These are phyloP conservation scores for Rhinichthys osculus DNA, from an alignment of 2,797 vertebrate genomes.

Conservation along the genomic window DNA sequence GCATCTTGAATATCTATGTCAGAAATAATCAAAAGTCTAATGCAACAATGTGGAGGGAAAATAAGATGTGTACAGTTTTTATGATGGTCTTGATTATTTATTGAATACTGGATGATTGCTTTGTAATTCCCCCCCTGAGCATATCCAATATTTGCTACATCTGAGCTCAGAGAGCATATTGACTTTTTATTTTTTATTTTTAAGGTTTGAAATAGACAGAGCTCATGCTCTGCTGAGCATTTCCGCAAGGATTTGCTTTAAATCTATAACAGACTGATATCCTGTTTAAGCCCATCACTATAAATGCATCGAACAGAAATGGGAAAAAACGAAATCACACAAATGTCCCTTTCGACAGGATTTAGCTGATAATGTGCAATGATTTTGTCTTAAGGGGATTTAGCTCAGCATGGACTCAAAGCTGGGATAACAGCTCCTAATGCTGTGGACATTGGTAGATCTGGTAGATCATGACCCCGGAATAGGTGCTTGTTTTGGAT, in stretches of 20 bases:
- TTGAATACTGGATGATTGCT: conserved; percentile 1
- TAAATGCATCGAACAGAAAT: conserved; percentile 25
- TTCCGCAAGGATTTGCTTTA: conserved; percentile 24
- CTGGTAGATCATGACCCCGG: conserved; percentile 39
- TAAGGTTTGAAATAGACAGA: conserved; percentile 21
- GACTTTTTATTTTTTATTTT: conserved; percentile 12
- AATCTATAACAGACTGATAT: conserved; percentile 28
- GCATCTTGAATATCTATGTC: not conserved
- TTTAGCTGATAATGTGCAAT: conserved; percentile 45
- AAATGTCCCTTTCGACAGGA: conserved; percentile 13
- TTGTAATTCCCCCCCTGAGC: not conserved
- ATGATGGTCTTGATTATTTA: not conserved
- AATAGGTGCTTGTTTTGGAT: conserved; percentile 54
- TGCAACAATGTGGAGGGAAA: not conserved
- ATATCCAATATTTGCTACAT: conserved; percentile 21
- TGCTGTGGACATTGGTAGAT: conserved; percentile 47
- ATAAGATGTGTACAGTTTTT: not conserved
- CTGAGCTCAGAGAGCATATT: not conserved
- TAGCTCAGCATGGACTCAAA: conserved; percentile 50
- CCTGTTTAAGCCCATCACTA: conserved; percentile 22
- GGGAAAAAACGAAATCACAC: not conserved
- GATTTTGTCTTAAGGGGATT: conserved; percentile 57
- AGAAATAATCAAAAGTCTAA: not conserved
- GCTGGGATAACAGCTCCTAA: conserved; percentile 56
- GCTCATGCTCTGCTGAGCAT: conserved; percentile 14